phyloP scores from a whole-genome alignment of 2,888 invertebrate species.

The Parthenolecanium corni region DNA sequence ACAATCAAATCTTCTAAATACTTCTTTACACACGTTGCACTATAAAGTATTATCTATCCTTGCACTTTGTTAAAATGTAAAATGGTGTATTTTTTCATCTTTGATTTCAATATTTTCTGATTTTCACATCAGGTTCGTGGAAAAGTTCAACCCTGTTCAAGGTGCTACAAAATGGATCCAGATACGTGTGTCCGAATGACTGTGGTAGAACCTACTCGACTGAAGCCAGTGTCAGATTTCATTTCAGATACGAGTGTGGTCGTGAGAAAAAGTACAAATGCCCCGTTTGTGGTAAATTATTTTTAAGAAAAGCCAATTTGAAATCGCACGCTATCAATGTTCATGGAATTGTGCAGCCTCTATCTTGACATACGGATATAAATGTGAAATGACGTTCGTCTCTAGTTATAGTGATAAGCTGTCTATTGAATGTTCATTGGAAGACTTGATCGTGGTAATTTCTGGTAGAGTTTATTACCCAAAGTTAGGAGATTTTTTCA shows the following conservation, averaged over 20 bases:
- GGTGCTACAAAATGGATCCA: background rate
- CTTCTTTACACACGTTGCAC: no score
- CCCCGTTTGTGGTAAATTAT: slow-evolving; percentile 36
- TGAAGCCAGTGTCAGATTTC: slow-evolving; percentile 2
- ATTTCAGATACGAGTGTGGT: slow-evolving; percentile 25
- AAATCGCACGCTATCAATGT: slow-evolving; percentile 24
- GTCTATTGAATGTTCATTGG: background rate
- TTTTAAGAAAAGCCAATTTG: slow-evolving; percentile 36
- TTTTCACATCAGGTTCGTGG: slow-evolving; percentile 7
- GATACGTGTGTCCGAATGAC: slow-evolving; percentile 24
- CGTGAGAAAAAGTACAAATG: slow-evolving; percentile 31
- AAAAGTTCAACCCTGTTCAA: background rate
- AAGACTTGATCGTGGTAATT: no score
- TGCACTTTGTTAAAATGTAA: no score
- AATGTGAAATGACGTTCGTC: background rate
- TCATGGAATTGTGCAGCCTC: background rate
- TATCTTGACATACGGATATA: background rate
- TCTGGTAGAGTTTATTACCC: no score
- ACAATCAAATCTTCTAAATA: no score
- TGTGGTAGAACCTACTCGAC: slow-evolving; percentile 28
- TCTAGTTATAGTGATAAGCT: background rate
- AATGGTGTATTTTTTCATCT: no score
- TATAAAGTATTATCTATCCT: no score
- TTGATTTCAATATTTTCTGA: background rate
- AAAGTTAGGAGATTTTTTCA: no score